Conservation (phyloP, 2,888 invertebrate species). For the Zelleria hepariella region DNA sequence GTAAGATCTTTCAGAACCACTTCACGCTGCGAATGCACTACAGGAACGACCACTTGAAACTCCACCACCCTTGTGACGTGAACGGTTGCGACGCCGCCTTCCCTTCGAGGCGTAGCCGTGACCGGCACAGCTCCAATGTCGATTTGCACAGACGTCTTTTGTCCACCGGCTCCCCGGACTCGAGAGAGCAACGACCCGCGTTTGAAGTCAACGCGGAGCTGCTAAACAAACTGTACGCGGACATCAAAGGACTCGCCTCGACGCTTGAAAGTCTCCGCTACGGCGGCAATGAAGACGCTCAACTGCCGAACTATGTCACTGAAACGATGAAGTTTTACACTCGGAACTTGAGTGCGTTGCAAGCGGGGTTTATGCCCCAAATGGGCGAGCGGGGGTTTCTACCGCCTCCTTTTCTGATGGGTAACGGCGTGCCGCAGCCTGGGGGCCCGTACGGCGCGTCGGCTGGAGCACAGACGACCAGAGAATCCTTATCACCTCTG, state of each 20-base stretch:
- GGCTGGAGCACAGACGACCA: constrained; percentile 50
- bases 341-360: constrained; percentile 53
- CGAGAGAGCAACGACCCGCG: constrained; percentile 66
- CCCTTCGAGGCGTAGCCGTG: constrained; percentile 83
- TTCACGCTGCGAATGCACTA: constrained; percentile 92
- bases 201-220: constrained; percentile 84
- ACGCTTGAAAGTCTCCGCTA: constrained; percentile 76
- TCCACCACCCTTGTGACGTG: constrained; percentile 91
- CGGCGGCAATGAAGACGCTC: constrained; percentile 54
- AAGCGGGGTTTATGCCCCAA: constrained; percentile 58
- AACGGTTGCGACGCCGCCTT: constrained; percentile 93
- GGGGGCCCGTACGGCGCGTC: constrained; percentile 53
- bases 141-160: constrained; percentile 64
- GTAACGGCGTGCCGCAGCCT: constrained; percentile 46
- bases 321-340: constrained; percentile 69
- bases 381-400: constrained; percentile 56
- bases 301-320: constrained; percentile 57
- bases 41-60: constrained; percentile 90
- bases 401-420: constrained; percentile 58
- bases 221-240: constrained; percentile 85
- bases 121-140: constrained; percentile 73
- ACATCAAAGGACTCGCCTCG: constrained; percentile 75
- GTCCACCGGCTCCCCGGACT: constrained; percentile 60
- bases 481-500: constrained; percentile 61
- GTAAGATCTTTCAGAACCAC: constrained; percentile 91